A percentile compares a stretch with the other conserved stretches of the same genome.
Evolutionary conservation across 2,888 invertebrate species (phyloP).

Genomic region (Keiferia lycopersicella): DNA sequence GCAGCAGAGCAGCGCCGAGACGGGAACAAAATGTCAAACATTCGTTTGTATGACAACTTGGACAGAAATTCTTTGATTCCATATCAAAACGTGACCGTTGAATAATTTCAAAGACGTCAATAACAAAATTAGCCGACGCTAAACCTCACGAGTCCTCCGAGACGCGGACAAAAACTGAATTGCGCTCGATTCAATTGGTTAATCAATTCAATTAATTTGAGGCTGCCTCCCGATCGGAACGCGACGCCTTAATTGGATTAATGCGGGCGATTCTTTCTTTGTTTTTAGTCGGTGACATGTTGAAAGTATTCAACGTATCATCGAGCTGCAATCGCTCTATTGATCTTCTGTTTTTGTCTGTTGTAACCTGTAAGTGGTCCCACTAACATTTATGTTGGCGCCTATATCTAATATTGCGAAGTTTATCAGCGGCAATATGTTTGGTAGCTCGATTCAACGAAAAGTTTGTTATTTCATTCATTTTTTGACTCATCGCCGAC

Average conservation of each 20-base stretch:
- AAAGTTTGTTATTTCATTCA: no score
- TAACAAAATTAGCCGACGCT: neutral
- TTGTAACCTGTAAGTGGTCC: neutral
- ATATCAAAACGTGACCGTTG: no score
- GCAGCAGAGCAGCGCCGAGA: no score
- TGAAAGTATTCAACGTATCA: conserved; percentile 60
- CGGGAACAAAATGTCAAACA: no score
- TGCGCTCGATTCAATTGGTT: conserved; percentile 65
- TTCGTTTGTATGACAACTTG: no score
- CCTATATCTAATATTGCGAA: neutral
- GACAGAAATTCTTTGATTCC: no score
- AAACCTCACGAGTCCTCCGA: neutral
- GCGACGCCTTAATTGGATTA: conserved; percentile 69
- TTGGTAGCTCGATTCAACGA: no score
- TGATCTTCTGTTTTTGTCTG: no score
- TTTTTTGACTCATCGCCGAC: neutral
- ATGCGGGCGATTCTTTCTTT: conserved; percentile 67
- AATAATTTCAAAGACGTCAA: no score
- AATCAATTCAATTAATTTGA: conserved; percentile 72
- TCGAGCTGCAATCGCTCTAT: conserved; percentile 42
- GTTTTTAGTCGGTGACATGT: conserved; percentile 55
- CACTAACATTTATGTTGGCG: neutral
- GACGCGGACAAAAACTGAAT: conserved; percentile 30
- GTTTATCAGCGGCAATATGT: no score
- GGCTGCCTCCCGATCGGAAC: conserved; percentile 52